Percentiles rank a stretch among this genome's conserved stretches.
phyloP scores from a whole-genome alignment of 2,888 invertebrate species.

The Spatulosminthurus flaviceps region DNA sequence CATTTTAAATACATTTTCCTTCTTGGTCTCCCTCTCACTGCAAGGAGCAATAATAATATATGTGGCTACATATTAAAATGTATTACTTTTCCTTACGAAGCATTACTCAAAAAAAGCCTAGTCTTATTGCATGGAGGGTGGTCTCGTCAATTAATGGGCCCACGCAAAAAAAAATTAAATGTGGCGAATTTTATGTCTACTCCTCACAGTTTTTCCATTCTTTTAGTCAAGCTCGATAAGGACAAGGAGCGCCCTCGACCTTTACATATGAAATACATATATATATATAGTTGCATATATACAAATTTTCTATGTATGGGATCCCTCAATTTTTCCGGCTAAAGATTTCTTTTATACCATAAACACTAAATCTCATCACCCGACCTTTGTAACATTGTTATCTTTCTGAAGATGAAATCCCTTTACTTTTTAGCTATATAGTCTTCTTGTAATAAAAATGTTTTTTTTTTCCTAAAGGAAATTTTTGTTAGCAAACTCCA shows the following conservation, averaged over 20 bases:
- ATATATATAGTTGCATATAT: not conserved
- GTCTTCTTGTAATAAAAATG: too few species aligned
- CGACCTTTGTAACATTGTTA: too few species aligned
- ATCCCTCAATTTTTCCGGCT: too few species aligned
- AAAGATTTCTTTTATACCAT: not conserved
- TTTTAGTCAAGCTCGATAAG: not conserved
- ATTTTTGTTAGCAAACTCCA: too few species aligned
- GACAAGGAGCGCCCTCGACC: slow-evolving; percentile 14
- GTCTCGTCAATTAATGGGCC: not conserved
- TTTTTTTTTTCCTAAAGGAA: too few species aligned
- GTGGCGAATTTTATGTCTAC: not conserved
- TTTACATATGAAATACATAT: not conserved
- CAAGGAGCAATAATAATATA: too few species aligned
- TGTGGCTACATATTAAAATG: too few species aligned
- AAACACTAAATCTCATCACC: too few species aligned
- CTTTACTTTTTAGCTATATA: too few species aligned
- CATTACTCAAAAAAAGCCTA: not conserved
- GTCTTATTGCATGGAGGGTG: not conserved
- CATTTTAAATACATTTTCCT: not conserved
- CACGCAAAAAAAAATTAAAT: not conserved
- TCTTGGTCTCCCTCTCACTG: not conserved
- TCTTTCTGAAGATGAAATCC: too few species aligned
- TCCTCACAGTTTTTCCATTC: not conserved
- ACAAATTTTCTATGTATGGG: too few species aligned
- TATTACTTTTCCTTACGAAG: not conserved